Conservation (phyloP, 2,888 invertebrate species). For the Aspidapion aeneum region DNA sequence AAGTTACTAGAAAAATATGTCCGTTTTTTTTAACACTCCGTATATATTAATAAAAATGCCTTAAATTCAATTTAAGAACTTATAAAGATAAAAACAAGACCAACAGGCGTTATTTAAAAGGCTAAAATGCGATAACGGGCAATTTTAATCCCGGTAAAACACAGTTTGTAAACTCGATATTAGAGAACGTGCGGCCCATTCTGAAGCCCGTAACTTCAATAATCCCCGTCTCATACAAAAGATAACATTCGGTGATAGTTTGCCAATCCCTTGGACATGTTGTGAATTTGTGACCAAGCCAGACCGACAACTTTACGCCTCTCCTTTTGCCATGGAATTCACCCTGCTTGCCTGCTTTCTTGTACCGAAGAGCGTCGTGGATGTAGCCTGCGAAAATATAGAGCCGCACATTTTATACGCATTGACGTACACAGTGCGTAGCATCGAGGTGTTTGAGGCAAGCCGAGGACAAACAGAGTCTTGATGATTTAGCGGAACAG, state of each 20-base stretch:
- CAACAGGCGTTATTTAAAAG: background rate
- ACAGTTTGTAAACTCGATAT: slow-evolving; percentile 23
- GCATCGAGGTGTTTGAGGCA: no score
- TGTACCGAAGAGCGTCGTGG: no score
- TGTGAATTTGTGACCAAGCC: slow-evolving; percentile 28
- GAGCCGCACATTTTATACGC: no score
- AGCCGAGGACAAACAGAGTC: no score
- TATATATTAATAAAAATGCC: no score
- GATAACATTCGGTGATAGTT: slow-evolving; percentile 31
- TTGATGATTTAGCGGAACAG: no score
- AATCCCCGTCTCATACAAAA: slow-evolving; percentile 31
- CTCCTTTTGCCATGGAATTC: background rate
- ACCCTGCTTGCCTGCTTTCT: background rate
- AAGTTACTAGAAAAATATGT: no score
- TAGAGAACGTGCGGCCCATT: slow-evolving; percentile 29
- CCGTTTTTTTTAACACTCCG: no score
- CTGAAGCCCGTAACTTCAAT: slow-evolving; percentile 27
- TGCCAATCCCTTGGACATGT: slow-evolving; percentile 31
- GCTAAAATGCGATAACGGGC: background rate
- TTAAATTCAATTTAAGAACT: background rate
- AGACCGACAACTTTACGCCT: background rate
- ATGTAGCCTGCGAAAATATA: no score
- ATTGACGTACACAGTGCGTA: no score
- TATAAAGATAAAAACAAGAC: background rate
- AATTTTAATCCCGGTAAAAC: slow-evolving; percentile 19